phyloP scores from a whole-genome alignment of 2,113 vertebrate genomes.

The Cinclus cinclus region DNA sequence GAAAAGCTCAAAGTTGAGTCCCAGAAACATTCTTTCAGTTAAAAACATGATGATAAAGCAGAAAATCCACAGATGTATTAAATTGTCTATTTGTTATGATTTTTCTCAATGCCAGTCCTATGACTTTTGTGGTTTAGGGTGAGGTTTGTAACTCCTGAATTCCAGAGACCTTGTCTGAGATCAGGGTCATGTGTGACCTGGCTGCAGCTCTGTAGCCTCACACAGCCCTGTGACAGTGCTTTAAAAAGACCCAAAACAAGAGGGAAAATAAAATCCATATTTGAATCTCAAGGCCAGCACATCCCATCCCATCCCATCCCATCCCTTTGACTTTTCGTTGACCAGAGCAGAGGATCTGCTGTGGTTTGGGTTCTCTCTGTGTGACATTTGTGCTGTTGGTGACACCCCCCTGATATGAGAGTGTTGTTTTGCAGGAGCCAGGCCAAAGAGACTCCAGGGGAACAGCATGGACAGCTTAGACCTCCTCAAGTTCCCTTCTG shows the following conservation, averaged over 20 bases:
- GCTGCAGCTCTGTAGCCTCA: not conserved
- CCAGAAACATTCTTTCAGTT: not conserved
- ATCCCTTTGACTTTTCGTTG: not conserved
- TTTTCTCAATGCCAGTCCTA: not conserved
- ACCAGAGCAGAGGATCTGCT: not conserved
- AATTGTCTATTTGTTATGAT: not conserved
- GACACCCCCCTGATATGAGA: not conserved
- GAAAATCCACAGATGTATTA: not conserved
- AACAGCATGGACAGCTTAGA: constrained; percentile 90
- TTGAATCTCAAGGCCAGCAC: not conserved
- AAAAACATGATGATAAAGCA: not conserved
- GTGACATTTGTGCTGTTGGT: not conserved
- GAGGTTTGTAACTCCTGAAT: not conserved
- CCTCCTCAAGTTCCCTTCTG: constrained; percentile 84
- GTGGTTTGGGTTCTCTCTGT: not conserved
- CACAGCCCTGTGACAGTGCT: not conserved
- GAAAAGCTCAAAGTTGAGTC: not conserved
- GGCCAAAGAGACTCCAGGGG: constrained; percentile 88
- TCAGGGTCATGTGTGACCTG: not conserved
- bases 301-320: not conserved
- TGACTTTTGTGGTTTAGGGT: not conserved
- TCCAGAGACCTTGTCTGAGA: not conserved
- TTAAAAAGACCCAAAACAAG: not conserved
- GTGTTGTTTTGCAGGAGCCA: constrained; percentile 79
- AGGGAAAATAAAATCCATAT: rapidly evolving